Base-by-base conservation (phyloP, 2,797 vertebrate species). In the Loris lydekkerianus region DNA sequence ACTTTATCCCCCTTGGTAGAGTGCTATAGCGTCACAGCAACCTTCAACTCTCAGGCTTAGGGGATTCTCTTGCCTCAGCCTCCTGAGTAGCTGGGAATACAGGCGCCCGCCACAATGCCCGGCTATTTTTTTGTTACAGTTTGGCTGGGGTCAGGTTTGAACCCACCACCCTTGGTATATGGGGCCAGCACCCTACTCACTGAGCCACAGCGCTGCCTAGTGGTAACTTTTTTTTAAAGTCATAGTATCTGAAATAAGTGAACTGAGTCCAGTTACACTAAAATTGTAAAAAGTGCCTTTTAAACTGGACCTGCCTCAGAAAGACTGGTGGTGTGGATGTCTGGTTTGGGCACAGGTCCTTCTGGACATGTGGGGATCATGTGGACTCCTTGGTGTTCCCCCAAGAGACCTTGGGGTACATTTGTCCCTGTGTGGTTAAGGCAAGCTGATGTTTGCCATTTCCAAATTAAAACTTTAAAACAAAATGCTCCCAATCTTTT, bases 401-500 rank as follows among this genome's bases (percentile, higher is more conserved):
- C 20, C 75, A 5, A 40, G 49, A 72, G 29, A 70, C 17, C 15
- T 40, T 37, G 63, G 72, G 40, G 56, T 58, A 9, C 25, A 34
- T 75, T 31, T 40, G 21, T 58, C 13, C 70, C 9, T 70, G 43
- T 60, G n/a, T 21, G 49, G n/a, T n/a, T 72, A 73, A 67, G 61
- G 11, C 27, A 20, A 23, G 69, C 34, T 70, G 37, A 49, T 70
- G 14, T 65, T 86, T 75, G 60, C 43, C 49, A 13, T 60, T 83
- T 69, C 49, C 27, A 20, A 87, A 31, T 67, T 76, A 40, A 87
- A 81, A 70, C 61, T 82, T 87, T 60, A 60, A 95, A 90, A 61
- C 53, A 85, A 60, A 73, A 40, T 37, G 31, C 13, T 37, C 29
- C 13, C 20, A 56, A 2, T 84, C 61, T 60, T 84, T 76, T 37